Evolutionary conservation across 2,113 vertebrate genomes (phyloP).

Genomic region (Stigmatopora nigra): DNA sequence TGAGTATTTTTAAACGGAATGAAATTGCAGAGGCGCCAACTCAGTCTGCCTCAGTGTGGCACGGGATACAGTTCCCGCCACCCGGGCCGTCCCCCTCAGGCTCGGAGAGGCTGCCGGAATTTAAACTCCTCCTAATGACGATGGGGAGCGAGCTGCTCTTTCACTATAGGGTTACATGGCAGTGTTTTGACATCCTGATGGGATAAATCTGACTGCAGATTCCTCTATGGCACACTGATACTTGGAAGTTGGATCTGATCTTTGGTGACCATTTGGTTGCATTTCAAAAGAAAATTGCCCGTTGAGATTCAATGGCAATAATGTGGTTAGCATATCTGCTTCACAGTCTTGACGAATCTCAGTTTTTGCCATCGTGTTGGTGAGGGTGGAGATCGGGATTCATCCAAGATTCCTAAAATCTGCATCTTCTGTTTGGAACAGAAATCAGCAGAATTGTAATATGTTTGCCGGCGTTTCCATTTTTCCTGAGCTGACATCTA

Average conservation of each 20-base stretch:
- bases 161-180: conserved; percentile 61
- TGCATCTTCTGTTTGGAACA: no score
- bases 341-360: no score
- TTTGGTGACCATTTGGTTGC: neutral
- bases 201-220: neutral
- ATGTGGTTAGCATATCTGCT: no score
- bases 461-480: no score
- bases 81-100: neutral
- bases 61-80: conserved; percentile 74
- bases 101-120: conserved; percentile 66
- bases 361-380: no score
- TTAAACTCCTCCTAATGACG: conserved; percentile 63
- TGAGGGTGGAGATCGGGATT: no score
- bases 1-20: conserved; percentile 98
- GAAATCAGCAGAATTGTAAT: no score
- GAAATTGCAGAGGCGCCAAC: conserved; percentile 91
- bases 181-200: conserved; percentile 17
- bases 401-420: no score
- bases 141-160: conserved; percentile 42
- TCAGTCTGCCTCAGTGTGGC: conserved; percentile 72
- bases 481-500: no score
- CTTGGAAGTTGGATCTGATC: neutral
- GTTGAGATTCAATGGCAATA: neutral
- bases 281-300: neutral
- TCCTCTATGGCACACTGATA: neutral